These are phyloP conservation scores for Botia kubotai DNA, from an alignment of 2,797 vertebrate genomes.

Conservation along the genomic window DNA sequence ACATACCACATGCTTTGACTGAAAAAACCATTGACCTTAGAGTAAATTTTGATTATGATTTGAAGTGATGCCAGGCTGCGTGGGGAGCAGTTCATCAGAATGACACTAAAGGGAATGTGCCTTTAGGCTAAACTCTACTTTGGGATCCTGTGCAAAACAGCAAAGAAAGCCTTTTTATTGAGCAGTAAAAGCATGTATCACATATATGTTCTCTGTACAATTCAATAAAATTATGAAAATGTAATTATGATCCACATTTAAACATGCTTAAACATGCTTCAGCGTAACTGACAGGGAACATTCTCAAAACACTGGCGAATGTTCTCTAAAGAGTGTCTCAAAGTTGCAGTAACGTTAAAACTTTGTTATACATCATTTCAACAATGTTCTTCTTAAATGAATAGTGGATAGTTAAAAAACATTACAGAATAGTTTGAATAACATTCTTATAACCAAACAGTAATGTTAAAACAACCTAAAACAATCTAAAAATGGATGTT, in stretches of 20 bases:
- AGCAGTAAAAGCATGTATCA: conserved; percentile 11
- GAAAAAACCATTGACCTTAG: conserved; percentile 54
- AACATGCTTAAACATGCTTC: too few relatives aligned
- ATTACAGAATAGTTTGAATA: too few relatives aligned
- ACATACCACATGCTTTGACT: not conserved
- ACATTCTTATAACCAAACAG: too few relatives aligned
- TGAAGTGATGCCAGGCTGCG: conserved; percentile 30
- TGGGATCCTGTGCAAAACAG: conserved; percentile 20
- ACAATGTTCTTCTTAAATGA: too few relatives aligned
- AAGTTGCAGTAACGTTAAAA: too few relatives aligned
- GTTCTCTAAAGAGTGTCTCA: too few relatives aligned
- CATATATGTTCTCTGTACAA: not conserved
- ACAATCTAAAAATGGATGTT: too few relatives aligned
- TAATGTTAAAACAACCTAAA: too few relatives aligned
- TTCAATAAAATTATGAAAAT: not conserved
- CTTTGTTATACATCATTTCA: too few relatives aligned
- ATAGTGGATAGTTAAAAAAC: too few relatives aligned
- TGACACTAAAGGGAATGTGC: conserved; percentile 40
- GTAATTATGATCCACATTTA: not conserved
- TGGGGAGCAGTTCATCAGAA: conserved; percentile 45
- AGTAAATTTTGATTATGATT: conserved; percentile 59
- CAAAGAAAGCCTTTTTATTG: conserved; percentile 14
- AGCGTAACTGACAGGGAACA: too few relatives aligned
- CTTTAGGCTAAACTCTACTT: conserved; percentile 35
- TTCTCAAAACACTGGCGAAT: too few relatives aligned